Evolutionary conservation across 1,140 invertebrate species (phyloP).

Genomic region (Bombus consobrinus): DNA sequence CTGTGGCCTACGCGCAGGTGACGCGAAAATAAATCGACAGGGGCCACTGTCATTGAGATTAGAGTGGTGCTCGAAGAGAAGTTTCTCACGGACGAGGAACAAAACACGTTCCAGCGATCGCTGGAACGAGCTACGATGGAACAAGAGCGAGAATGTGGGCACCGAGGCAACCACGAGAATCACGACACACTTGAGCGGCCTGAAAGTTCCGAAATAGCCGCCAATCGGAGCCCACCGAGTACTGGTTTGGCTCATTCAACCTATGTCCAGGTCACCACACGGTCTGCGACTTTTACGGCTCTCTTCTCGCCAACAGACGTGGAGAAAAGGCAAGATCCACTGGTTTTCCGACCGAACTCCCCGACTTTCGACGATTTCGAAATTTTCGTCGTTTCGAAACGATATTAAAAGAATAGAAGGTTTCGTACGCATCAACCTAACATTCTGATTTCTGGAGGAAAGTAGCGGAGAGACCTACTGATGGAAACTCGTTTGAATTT

Average conservation of each 20-base stretch:
- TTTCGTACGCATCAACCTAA: no score
- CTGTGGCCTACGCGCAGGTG: background rate
- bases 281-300: background rate
- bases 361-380: background rate
- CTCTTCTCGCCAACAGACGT: background rate
- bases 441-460: no score
- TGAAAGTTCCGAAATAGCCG: constrained; percentile 24
- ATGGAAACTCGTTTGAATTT: no score
- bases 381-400: no score
- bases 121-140: background rate
- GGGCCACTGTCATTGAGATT: no score
- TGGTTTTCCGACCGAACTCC: background rate
- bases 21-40: background rate
- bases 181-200: constrained; percentile 21
- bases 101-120: background rate
- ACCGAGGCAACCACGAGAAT: background rate
- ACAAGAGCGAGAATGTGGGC: background rate
- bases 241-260: constrained; percentile 27
- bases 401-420: no score
- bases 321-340: background rate
- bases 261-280: constrained; percentile 13
- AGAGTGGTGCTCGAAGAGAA: background rate
- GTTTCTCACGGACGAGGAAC: background rate
- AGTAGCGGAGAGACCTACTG: no score
- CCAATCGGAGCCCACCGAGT: constrained; percentile 24